Percentiles rank a stretch among this genome's conserved stretches.
phyloP scores from a whole-genome alignment of 2,888 invertebrate genomes.

The Eilema caniola region DNA sequence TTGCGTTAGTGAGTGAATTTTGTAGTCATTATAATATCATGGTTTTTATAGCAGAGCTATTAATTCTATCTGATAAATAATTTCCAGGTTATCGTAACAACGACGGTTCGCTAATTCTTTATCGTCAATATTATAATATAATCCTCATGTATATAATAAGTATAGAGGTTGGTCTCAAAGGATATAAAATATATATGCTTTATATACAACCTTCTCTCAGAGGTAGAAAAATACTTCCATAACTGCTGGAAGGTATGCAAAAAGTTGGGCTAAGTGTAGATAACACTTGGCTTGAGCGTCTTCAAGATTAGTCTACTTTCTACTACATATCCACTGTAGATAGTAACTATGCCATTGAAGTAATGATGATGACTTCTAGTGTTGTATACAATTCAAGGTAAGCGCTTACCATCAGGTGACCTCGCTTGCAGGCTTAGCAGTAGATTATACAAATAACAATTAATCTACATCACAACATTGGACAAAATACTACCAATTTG shows the following conservation, averaged over 20 bases:
- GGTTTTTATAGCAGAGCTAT: not conserved
- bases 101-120: not conserved
- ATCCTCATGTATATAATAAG: too few relatives aligned
- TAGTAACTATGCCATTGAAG: not conserved
- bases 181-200: not conserved
- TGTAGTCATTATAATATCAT: not conserved
- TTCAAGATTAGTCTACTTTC: not conserved
- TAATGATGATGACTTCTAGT: not conserved
- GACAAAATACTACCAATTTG: conserved; percentile 40
- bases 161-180: too few relatives aligned
- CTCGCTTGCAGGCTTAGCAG: not conserved
- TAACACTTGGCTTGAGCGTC: not conserved
- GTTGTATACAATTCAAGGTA: not conserved
- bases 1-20: conserved; percentile 13
- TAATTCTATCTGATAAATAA: not conserved
- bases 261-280: too few relatives aligned
- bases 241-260: too few relatives aligned
- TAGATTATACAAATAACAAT: conserved; percentile 23
- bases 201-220: not conserved
- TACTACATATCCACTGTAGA: not conserved
- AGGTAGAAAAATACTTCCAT: not conserved
- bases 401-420: not conserved
- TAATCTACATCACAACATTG: conserved; percentile 38
- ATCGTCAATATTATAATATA: not conserved
- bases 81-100: not conserved